Evolutionary conservation across 2,113 vertebrate genomes (phyloP).

Genomic region (Lepus europaeus): DNA sequence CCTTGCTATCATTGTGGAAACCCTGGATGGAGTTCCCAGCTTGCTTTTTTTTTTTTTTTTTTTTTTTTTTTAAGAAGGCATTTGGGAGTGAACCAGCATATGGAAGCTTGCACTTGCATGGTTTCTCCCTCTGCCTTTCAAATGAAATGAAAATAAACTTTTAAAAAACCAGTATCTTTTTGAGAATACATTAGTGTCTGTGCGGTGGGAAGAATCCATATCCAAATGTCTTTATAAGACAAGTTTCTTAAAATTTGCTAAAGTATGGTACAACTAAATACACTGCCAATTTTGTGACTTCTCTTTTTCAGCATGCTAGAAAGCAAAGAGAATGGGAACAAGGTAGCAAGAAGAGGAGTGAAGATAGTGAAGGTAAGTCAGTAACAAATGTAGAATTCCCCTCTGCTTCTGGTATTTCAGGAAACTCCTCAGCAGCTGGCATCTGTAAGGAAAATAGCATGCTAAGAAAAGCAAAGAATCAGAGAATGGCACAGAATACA

Average conservation of each 20-base stretch:
- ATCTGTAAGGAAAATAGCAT: not conserved
- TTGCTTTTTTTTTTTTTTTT: no score
- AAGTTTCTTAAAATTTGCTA: conserved; percentile 52
- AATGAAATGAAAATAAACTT: no score
- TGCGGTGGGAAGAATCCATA: not conserved
- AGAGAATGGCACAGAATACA: not conserved
- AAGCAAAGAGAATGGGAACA: conserved; percentile 21
- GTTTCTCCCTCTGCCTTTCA: no score
- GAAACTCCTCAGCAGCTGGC: conserved; percentile 16
- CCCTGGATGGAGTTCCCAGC: no score
- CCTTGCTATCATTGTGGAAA: no score
- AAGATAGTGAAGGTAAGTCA: conserved; percentile 3
- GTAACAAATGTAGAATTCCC: not conserved
- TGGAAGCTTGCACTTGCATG: no score
- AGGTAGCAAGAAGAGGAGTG: conserved; percentile 11
- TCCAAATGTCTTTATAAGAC: conserved; percentile 41
- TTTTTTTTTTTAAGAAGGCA: no score
- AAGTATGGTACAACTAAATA: not conserved
- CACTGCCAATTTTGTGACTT: not conserved
- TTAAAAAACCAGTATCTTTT: not conserved
- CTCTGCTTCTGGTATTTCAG: not conserved
- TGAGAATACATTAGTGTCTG: not conserved
- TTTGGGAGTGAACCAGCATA: no score
- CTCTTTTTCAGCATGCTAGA: not conserved
- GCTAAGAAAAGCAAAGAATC: conserved; percentile 29